Evolutionary conservation across 2,113 vertebrate species (phyloP).

Genomic region (Gasterosteus aculeatus): DNA sequence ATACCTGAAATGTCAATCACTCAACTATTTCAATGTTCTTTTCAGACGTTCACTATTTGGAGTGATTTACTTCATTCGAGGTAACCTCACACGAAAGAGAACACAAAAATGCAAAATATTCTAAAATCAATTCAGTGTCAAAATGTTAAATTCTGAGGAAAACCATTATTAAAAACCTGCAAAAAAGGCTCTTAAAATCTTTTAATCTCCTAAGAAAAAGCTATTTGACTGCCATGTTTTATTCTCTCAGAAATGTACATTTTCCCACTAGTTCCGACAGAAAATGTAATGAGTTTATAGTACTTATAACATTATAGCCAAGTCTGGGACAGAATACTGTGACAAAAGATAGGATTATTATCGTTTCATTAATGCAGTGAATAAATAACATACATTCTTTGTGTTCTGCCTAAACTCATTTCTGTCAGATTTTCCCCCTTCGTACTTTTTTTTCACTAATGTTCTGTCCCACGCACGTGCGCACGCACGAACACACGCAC

Average conservation of each 20-base stretch:
- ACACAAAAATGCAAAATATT: conserved; percentile 20
- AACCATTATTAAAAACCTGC: background rate
- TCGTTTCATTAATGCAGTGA: conserved; percentile 61
- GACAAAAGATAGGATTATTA: conserved; percentile 25
- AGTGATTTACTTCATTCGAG: conserved; percentile 41
- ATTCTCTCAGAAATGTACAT: background rate
- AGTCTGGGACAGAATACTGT: conserved; percentile 32
- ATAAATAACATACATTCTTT: conserved; percentile 66
- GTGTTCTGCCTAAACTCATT: conserved; percentile 53
- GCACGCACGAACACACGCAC: conserved; percentile 4
- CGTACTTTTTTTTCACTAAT: conserved; percentile 21
- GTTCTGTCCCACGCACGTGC: background rate
- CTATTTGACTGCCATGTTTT: background rate
- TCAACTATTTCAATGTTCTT: conserved; percentile 31
- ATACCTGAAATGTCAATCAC: conserved; percentile 52
- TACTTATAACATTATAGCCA: conserved; percentile 15
- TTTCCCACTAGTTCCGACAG: background rate
- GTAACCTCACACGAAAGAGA: conserved; percentile 22
- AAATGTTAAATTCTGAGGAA: background rate
- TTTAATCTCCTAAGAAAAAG: background rate
- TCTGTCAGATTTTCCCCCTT: conserved; percentile 18
- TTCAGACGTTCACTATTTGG: conserved; percentile 28
- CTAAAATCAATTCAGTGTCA: conserved; percentile 9
- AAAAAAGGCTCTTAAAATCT: background rate
- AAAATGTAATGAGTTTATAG: conserved; percentile 10